Evolutionary conservation across 2,888 invertebrate genomes (phyloP).

Genomic region (Eustalomyia histrio): DNA sequence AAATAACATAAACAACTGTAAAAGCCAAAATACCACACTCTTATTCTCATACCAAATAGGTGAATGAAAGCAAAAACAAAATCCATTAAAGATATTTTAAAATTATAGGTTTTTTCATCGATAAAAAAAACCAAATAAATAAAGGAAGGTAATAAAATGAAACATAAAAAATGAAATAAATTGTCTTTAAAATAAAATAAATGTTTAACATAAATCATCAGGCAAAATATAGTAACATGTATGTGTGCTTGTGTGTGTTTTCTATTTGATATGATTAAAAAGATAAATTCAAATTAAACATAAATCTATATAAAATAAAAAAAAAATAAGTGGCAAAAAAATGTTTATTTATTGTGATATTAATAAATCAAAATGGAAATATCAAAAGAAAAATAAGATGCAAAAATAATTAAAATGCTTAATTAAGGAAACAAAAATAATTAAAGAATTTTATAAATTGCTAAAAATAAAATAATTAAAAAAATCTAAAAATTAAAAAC

Average conservation of each 20-base stretch:
- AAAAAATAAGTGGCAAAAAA: neutral
- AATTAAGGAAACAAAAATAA: constrained; percentile 2
- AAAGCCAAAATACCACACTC: constrained; percentile 1
- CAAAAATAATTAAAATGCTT: constrained; percentile 11
- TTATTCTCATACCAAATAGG: neutral
- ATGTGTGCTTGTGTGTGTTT: neutral
- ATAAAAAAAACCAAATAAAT: no score
- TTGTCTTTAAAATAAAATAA: neutral
- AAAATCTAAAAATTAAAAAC: constrained; percentile 27
- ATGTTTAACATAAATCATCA: neutral
- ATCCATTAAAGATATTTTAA: no score
- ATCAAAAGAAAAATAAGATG: constrained; percentile 9
- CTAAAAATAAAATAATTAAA: constrained; percentile 15
- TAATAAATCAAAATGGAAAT: constrained; percentile 41
- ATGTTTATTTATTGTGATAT: constrained; percentile 21
- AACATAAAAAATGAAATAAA: neutral
- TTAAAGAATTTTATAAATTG: constrained; percentile 13
- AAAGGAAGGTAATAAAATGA: neutral
- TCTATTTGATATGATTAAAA: constrained; percentile 1
- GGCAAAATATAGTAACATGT: neutral
- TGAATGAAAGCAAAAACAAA: neutral
- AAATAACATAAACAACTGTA: constrained; percentile 9
- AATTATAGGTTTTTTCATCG: no score
- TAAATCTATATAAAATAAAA: neutral
- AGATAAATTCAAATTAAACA: neutral